phyloP scores from a whole-genome alignment of 37 sponge, comb jelly and placozoan species.

The Haliclona indistincta region DNA sequence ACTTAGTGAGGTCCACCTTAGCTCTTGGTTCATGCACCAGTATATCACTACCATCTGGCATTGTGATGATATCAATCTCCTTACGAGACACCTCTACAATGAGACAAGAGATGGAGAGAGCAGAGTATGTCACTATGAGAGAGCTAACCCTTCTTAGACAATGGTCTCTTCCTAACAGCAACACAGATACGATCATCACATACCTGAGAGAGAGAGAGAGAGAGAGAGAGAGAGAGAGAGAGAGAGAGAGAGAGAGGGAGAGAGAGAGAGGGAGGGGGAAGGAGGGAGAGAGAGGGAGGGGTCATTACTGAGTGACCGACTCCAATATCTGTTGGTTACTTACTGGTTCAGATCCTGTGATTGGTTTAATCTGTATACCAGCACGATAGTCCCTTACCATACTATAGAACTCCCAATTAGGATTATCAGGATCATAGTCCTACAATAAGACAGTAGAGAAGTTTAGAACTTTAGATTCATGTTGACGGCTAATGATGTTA shows the following conservation, averaged over 20 bases:
- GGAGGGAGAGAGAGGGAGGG: neutral
- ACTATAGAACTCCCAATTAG: constrained; percentile 82
- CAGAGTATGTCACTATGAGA: neutral
- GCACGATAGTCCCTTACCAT: constrained; percentile 51
- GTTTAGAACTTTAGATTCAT: neutral
- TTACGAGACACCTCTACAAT: constrained; percentile 57
- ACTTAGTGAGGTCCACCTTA: constrained; percentile 98
- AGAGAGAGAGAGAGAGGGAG: neutral
- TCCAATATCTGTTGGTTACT: too few relatives aligned
- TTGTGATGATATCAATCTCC: constrained; percentile 83
- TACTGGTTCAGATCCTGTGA: constrained; percentile 61
- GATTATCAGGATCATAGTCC: constrained; percentile 78
- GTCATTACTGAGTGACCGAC: too few relatives aligned
- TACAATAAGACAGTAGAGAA: constrained; percentile 17
- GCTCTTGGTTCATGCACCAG: constrained; percentile 92
- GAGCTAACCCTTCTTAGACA: constrained; percentile 88
- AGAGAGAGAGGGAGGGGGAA: neutral
- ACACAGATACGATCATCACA: constrained; percentile 78
- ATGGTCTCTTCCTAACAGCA: constrained; percentile 96
- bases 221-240: neutral
- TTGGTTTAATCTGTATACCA: constrained; percentile 54
- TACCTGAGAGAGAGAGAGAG: constrained; percentile 23
- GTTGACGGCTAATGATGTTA: too few relatives aligned
- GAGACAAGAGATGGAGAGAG: neutral
- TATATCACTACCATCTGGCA: constrained; percentile 54